Evolutionary conservation across 1,140 invertebrate genomes (phyloP), one percentile per base, ranked within the genome.

Genomic region (Achatina immaculata): DNA sequence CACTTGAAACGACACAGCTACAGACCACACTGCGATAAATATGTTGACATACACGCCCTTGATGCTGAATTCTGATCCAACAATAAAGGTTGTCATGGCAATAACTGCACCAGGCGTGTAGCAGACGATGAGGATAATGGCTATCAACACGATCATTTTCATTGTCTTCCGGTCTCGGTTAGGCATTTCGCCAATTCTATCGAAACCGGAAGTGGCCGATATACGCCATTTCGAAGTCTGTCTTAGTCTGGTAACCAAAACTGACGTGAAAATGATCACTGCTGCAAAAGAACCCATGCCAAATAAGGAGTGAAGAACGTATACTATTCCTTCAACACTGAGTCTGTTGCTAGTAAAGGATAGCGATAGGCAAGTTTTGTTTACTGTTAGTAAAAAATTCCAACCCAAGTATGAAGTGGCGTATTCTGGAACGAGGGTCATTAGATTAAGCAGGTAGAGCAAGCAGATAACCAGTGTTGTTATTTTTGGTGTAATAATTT

Each of bases 401-500:
- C 69, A 72, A 31, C 21, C 40, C 6, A 72, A 11, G 40, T 72
- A 43, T 14, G 21, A 19, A 14, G 36, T 43, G 28, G 40, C 14
- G 11, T 36, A 34, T 28, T 40, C 69, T 19, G 69, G 69, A 21
- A 72, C 40, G 7, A 72, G 34, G 11, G 69, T 72, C 9, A 43
- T 16, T 19, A 72, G 7, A 28, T 40, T 43, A 38, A 72, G 11
- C 14, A 43, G 6, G 38, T 36, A 36, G 38, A 72, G 34, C 9
- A 40, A 31, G 31, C 7, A 43, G 28, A 72, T 28, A 21, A 40
- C 40, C 28, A 40, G 16, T 6, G 40, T 7, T 14, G 69, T 31
- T 40, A 7, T 19, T 72, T 40, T 31, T 38, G 7, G 68, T 38
- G 74, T 76, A 3, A 76, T 58, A 21, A 76, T 65, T 21, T 51